Percentiles rank a stretch among this genome's conserved stretches.
phyloP scores from a whole-genome alignment of 2,113 vertebrate genomes.

The Paracanthobrama guichenoti region DNA sequence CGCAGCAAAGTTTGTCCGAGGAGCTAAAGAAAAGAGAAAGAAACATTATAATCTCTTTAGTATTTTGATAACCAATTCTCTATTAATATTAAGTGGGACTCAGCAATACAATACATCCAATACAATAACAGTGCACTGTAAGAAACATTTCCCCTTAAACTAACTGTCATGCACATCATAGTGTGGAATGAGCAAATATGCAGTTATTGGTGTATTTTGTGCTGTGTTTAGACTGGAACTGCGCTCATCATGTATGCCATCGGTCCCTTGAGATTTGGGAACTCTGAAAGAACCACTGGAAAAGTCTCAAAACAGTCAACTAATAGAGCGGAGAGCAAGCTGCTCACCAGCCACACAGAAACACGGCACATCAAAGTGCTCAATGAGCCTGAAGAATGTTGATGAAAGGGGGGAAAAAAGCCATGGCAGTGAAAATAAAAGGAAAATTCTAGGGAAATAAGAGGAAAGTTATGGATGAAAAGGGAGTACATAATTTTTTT shows the following conservation, averaged over 20 bases:
- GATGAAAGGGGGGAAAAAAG: neutral
- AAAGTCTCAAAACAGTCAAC: constrained; percentile 3
- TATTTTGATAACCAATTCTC: neutral
- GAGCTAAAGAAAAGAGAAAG: constrained; percentile 78
- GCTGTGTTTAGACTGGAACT: neutral
- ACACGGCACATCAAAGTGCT: constrained; percentile 32
- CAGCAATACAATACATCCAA: too few species aligned
- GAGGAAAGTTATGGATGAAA: neutral
- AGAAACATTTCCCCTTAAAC: constrained; percentile 18
- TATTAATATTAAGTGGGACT: too few species aligned
- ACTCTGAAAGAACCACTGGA: neutral
- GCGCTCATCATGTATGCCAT: neutral
- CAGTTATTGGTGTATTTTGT: neutral
- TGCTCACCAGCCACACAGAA: neutral
- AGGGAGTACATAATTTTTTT: too few species aligned
- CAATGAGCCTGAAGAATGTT: constrained; percentile 22
- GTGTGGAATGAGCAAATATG: neutral
- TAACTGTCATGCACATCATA: neutral
- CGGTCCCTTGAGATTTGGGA: neutral
- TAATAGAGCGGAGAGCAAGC: neutral
- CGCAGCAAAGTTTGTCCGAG: constrained; percentile 83
- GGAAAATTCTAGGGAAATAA: neutral
- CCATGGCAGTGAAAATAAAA: neutral
- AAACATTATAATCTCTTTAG: constrained; percentile 15
- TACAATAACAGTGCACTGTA: neutral